Evolutionary conservation across 1,140 invertebrate species (phyloP).

Genomic region (Plodia interpunctella): DNA sequence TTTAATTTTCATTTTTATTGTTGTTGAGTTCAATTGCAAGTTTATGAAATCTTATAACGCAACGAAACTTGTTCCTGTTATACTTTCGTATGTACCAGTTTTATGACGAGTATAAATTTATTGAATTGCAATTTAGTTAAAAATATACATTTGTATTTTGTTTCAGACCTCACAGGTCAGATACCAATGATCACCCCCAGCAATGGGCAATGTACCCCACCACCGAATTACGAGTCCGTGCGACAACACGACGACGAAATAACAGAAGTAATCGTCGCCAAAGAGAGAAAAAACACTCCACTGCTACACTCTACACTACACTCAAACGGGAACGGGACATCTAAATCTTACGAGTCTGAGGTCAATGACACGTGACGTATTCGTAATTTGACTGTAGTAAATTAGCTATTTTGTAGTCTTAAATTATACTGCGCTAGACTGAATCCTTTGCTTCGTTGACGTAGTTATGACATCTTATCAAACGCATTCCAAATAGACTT

Average conservation of each 20-base stretch:
- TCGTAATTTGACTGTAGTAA: not conserved
- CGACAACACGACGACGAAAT: conserved; percentile 41
- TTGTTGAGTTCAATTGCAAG: too few relatives aligned
- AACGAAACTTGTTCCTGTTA: too few relatives aligned
- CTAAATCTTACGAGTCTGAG: conserved; percentile 27
- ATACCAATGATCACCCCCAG: conserved; percentile 35
- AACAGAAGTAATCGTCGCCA: conserved; percentile 44
- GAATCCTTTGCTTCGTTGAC: not conserved
- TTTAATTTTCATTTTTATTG: too few relatives aligned
- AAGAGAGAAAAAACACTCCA: conserved; percentile 40
- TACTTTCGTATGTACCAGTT: too few relatives aligned
- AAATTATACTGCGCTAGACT: not conserved
- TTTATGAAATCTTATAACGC: too few relatives aligned
- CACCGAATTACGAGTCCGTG: conserved; percentile 49
- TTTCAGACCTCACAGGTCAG: conserved; percentile 55
- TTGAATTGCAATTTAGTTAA: too few relatives aligned
- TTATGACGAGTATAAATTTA: too few relatives aligned
- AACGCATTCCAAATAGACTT: too few relatives aligned
- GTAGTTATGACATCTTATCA: too few relatives aligned
- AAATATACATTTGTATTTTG: conserved; percentile 18
- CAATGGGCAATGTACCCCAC: conserved; percentile 34
- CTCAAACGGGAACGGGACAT: conserved; percentile 19
- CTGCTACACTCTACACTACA: too few relatives aligned
- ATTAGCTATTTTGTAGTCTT: too few relatives aligned
- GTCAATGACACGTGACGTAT: conserved; percentile 44